A percentile compares a stretch with the other conserved stretches of the same genome.
Evolutionary conservation across 2,888 invertebrate species (phyloP).

Genomic region (Cheilosia variabilis): DNA sequence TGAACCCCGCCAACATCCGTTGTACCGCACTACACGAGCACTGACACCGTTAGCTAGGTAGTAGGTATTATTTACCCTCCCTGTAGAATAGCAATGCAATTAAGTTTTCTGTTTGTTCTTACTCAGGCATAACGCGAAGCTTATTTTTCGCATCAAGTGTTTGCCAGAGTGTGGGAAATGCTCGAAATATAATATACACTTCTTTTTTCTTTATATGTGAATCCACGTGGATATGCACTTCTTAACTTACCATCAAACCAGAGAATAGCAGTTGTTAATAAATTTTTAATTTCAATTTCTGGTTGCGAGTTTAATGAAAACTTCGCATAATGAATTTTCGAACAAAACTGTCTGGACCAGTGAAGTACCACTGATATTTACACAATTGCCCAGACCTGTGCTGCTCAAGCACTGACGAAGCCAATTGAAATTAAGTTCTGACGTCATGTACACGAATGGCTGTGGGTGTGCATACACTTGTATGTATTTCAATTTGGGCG

Average conservation of each 20-base stretch:
- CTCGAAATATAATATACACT: neutral
- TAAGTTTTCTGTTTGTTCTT: slow-evolving; percentile 41
- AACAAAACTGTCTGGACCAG: slow-evolving; percentile 38
- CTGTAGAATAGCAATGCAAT: slow-evolving; percentile 11
- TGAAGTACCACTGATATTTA: slow-evolving; percentile 21
- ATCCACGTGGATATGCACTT: slow-evolving; percentile 38
- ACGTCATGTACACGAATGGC: neutral
- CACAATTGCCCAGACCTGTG: slow-evolving; percentile 48
- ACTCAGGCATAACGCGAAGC: slow-evolving; percentile 10
- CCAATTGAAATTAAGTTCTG: slow-evolving; percentile 10
- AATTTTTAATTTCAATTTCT: slow-evolving; percentile 71
- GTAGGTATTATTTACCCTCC: neutral
- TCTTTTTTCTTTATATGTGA: slow-evolving; percentile 6
- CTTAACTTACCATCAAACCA: slow-evolving; percentile 25
- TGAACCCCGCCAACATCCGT: neutral
- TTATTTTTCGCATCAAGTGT: slow-evolving; percentile 19
- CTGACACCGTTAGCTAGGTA: too few species aligned
- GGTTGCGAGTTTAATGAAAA: slow-evolving; percentile 67
- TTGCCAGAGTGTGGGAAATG: slow-evolving; percentile 9
- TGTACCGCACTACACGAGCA: too few species aligned
- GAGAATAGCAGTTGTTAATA: slow-evolving; percentile 20
- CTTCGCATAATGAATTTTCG: slow-evolving; percentile 55
- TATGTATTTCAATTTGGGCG: slow-evolving; percentile 7
- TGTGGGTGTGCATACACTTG: neutral
- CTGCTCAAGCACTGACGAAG: slow-evolving; percentile 17